Evolutionary conservation across 1,140 invertebrate species (phyloP), one percentile per base, ranked within the genome.

Genomic region (Bombus difficillimus): DNA sequence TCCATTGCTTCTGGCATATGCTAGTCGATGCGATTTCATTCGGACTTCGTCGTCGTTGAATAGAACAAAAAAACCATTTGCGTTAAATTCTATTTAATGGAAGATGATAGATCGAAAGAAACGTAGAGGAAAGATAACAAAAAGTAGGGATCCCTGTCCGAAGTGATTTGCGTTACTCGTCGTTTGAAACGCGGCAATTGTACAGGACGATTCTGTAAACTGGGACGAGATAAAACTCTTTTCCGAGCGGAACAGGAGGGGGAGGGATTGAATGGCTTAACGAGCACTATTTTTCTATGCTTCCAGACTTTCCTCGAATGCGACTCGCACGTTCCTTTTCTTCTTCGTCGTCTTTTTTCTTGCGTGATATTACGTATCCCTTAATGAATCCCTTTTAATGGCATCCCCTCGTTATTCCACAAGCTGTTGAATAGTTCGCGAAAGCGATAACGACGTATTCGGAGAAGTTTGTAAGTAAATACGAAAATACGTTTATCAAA

Each of bases 121-220:
- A 22, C 2, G 9, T 1, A 2, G 3, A 28, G 66, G 18, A 37
- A 10, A 68, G 18, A 22, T 34, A 22, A 6, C 3, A 47, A 18
- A 37, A 53, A 37, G 2, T 1, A 18, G 4, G 57, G 34, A 47
- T 79, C 18, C 37, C 41, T 39, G 74, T 22, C 28, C 22, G 39
- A 64, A 13, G 41, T 43, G 32, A 69, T 37, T 79, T 43, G 34
- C n/a, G 57, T 64, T 62, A 25, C 59, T 43, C 28, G 62, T 18
- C n/a, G 25, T 41, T 43, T 12, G 41, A 47, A 66, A 43, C n/a
- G 4, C n/a, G 28, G 32, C 41, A 15, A 79, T 79, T 47, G 77
- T 79, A 22, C 41, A 47, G 25, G 62, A n/a, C 62, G 77, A 79
- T 79, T 68, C 41, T 37, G 41, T 79, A 79, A 79, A 79, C 77